Base-by-base conservation (phyloP, 2,797 vertebrate genomes). In the Cryptoblepharus egeriae region DNA sequence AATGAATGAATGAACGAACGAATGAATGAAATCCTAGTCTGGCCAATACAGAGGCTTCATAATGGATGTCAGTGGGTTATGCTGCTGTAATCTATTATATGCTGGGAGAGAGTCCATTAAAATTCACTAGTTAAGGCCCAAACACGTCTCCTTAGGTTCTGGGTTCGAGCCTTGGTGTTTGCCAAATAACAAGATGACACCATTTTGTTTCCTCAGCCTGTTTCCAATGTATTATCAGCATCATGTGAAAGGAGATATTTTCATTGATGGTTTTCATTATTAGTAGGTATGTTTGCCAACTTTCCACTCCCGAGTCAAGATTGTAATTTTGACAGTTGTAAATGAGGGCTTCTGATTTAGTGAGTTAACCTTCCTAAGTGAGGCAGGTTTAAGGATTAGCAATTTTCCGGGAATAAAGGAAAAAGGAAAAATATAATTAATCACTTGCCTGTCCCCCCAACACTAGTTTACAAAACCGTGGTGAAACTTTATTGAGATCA, bases 401-500 rank as follows among this genome's bases (percentile, higher is more conserved):
- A 95, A 95, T 96, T 95, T 95, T 88, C 92, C 90, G 88, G 88
- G 88, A 95, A 95, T 22, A 95, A 95, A 95, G 64, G 87, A 87
- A 95, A 93, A 85, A 73, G 90, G 88, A 92, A 96, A 93, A 95
- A 95, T 95, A 92, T 93, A 96, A 96, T 95, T 95, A 95, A 94
- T 95, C 94, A 94, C 90, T 95, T 95, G 93, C 94, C 90, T 95
- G 87, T 95, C 93, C 94, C 71, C 91, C 93, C 94, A 95, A 90
- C 91, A 92, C 85, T 75, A 93, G 94, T 95, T 96, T 96, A 95
- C 95, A 95, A 96, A 96, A 96, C 93, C 93, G 79, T 94, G 89
- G 88, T 91, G 93, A 90, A 94, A 96, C 94, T 94, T 96, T 94
- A 96, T 95, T 96, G 94, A 96, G 95, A 92, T 95, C 93, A 93